Percentiles rank a stretch among this genome's conserved stretches.
phyloP scores from a whole-genome alignment of 2,888 invertebrate genomes.

The Temnothorax unifasciatus region DNA sequence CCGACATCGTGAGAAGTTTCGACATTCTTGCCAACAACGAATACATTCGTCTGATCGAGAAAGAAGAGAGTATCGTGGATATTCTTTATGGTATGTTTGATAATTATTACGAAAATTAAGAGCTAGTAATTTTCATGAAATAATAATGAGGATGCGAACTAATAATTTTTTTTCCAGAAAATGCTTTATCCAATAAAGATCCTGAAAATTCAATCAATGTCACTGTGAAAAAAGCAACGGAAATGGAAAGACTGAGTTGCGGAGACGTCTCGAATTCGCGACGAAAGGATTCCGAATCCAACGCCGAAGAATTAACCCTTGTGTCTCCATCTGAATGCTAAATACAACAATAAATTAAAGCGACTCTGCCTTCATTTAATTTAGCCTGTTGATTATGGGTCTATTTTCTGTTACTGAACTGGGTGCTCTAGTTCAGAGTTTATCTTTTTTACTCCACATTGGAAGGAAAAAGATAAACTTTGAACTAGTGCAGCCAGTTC shows the following conservation, averaged over 20 bases:
- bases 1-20: conserved; percentile 80
- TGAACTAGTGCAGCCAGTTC: too few species aligned
- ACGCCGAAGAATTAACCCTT: conserved; percentile 41
- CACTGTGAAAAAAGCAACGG: not conserved
- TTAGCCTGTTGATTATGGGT: not conserved
- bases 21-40: conserved; percentile 71
- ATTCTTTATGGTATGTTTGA: conserved; percentile 60
- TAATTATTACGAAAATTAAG: conserved; percentile 3
- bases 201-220: not conserved
- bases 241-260: not conserved
- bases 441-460: too few species aligned
- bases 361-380: not conserved
- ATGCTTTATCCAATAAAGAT: conserved; percentile 14
- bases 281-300: conserved; percentile 2
- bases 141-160: not conserved
- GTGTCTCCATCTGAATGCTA: not conserved
- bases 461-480: too few species aligned
- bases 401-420: too few species aligned
- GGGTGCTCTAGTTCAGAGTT: too few species aligned
- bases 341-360: conserved; percentile 24
- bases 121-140: not conserved
- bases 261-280: not conserved
- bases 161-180: conserved; percentile 3
- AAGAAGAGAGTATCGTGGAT: conserved; percentile 73
- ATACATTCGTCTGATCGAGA: conserved; percentile 73